Base-by-base conservation (phyloP, 2,797 vertebrate genomes). In the Peromyscus attwateri region DNA sequence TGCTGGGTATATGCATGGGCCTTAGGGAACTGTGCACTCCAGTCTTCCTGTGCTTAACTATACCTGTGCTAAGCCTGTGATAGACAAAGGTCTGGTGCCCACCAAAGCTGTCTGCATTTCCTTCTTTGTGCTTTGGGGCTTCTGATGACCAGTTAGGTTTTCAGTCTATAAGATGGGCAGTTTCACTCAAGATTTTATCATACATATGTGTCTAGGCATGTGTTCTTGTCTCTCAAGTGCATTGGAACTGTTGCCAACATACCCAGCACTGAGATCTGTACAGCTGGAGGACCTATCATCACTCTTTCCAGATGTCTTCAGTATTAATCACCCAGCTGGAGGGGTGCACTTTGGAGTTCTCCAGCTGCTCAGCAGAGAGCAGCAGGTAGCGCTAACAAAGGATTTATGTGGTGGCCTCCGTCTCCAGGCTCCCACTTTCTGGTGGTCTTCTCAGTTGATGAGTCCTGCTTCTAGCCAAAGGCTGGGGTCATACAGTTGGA, bases 1-100 rank as follows among this genome's bases (percentile, higher is more conserved):
- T 25, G n/a, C 52, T 25, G 52, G 2, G 4, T 13, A 25, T 25
- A 13, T 7, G 11, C 19, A n/a, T n/a, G 3, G 52, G 4, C 3
- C 43, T 49, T 27, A 43, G 43, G 27, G 34, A n/a, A 16, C 12
- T 14, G 49, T 1, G 2, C 49, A 37, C 0, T 23, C 77, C 21
- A 3, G 49, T n/a, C 10, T 57, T 11, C 16, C 40, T 0, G 1
- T 31, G 43, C 27, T 29, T 31, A 17, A 6, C 23, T 34, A 1
- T 34, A 37, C 40, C 19, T 9, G 9, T 23, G 34, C 31, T 57
- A 19, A 81, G 19, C 21, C 52, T 25, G 21, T 57, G 16, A 57
- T 13, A 55, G 31, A 81, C 11, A 25, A 80, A 23, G 10, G 11
- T 57, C 52, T 81, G 79, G 4, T 81, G 79, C 34, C 34, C 21